Evolutionary conservation across 2,797 vertebrate genomes (phyloP).

Genomic region (Microctenopoma lineatum): DNA sequence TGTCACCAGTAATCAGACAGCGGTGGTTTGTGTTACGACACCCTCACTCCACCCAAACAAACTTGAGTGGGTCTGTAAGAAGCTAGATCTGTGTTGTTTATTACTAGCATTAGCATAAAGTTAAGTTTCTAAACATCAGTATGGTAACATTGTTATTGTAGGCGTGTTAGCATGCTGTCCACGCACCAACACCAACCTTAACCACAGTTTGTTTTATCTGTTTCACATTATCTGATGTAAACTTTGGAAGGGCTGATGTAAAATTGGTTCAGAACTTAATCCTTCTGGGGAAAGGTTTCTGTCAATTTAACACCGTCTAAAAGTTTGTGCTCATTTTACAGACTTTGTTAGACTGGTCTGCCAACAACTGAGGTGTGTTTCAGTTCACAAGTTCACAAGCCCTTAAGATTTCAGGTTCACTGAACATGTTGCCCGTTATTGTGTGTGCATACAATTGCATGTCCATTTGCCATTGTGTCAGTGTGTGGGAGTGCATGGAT

Average conservation of each 20-base stretch:
- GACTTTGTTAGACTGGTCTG: not conserved
- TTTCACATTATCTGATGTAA: not conserved
- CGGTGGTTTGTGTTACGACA: too few species aligned
- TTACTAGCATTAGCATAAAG: too few species aligned
- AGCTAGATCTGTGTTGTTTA: too few species aligned
- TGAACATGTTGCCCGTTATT: constrained; percentile 4
- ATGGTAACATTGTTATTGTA: too few species aligned
- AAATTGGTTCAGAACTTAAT: not conserved
- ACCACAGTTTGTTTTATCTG: too few species aligned
- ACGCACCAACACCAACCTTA: too few species aligned
- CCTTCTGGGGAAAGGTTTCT: not conserved
- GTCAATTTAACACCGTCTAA: not conserved
- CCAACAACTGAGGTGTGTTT: not conserved
- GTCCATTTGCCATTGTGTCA: constrained; percentile 10
- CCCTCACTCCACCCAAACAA: too few species aligned
- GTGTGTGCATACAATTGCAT: not conserved
- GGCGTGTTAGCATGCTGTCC: too few species aligned
- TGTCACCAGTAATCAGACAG: too few species aligned
- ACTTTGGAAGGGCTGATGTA: not conserved
- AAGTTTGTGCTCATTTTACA: constrained; percentile 7
- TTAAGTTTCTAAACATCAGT: too few species aligned
- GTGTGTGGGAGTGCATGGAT: constrained; percentile 44
- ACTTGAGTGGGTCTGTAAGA: too few species aligned
- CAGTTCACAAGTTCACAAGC: not conserved
- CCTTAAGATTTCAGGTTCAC: not conserved